Base-by-base conservation (phyloP, 1,140 invertebrate species). In the Coenobita brevimanus region DNA sequence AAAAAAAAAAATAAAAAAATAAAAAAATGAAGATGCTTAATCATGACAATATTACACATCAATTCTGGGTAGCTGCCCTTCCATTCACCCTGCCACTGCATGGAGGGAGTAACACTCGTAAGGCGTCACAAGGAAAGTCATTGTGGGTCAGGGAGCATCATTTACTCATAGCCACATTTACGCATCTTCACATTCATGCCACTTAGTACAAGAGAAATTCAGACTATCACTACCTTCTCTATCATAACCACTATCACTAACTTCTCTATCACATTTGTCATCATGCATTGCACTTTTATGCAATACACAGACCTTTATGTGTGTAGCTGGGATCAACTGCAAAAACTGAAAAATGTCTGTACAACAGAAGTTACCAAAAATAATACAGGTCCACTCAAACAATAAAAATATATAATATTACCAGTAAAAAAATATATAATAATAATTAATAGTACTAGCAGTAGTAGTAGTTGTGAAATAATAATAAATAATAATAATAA, bases 111-210 rank as follows among this genome's bases (percentile, higher is more conserved):
- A 78, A 64, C 71, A 57, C 33, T 78, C 50, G 46, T 87, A 87
- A 87, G 85, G 85, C 76, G 85, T 87, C 85, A 57, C 57, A 87
- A 87, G 85, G 78, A 87, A 87, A 85, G 76, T 80, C 76, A 87
- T 38, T 30, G 64, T 86, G 85, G 76, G 85, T 88, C 85, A 88
- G 85, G 83, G 76, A 88, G 85, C 85, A 88, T 80, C 85, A 80
- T 88, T 88, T 88, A 88, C 85, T 88, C 85, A 50, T 60, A 38
- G 57, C 41, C 46, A 73, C 85, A 73, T 67, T 64, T 80, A 87
- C 76, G 69, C 84, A 38, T 82, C 41, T 54, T 76, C 82, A 85
- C 83, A 86, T 86, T 79, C 73, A 78, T 50, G 13, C 78, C 76
- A 50, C 41, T 62, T 80, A 81, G 41, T 87, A 87, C 75, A 87